Evolutionary conservation across 2,888 invertebrate species (phyloP).

Genomic region (Eupithecia abbreviata): DNA sequence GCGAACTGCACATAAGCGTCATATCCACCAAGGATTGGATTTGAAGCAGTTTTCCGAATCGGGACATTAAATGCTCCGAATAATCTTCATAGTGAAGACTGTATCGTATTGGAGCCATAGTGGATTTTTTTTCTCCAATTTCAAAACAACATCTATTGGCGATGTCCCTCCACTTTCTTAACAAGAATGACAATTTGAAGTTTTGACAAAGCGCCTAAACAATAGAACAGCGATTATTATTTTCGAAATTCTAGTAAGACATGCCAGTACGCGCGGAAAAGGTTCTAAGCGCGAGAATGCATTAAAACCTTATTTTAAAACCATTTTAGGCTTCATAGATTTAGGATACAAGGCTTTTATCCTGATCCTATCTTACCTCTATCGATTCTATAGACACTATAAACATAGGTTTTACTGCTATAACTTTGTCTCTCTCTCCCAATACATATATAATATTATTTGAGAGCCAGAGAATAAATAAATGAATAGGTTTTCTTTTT

Average conservation of each 20-base stretch:
- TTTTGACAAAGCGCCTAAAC: conserved; percentile 25
- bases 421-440: no score
- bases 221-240: conserved; percentile 27
- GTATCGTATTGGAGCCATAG: conserved; percentile 83
- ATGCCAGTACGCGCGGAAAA: not conserved
- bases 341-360: not conserved
- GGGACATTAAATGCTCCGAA: conserved; percentile 86
- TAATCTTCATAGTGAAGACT: conserved; percentile 88
- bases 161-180: conserved; percentile 21
- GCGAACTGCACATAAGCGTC: conserved; percentile 89
- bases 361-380: no score
- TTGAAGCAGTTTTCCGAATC: conserved; percentile 88
- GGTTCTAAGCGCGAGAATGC: not conserved
- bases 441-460: no score
- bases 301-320: conserved; percentile 6
- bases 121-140: conserved; percentile 37
- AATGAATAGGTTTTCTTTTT: no score
- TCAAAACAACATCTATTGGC: conserved; percentile 32
- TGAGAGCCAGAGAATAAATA: no score
- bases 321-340: not conserved
- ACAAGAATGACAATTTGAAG: conserved; percentile 34
- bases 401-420: no score
- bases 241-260: conserved; percentile 15
- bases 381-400: no score
- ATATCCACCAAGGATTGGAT: conserved; percentile 89